Evolutionary conservation across 2,888 invertebrate species (phyloP).

Genomic region (Noctuana brunneofusca): DNA sequence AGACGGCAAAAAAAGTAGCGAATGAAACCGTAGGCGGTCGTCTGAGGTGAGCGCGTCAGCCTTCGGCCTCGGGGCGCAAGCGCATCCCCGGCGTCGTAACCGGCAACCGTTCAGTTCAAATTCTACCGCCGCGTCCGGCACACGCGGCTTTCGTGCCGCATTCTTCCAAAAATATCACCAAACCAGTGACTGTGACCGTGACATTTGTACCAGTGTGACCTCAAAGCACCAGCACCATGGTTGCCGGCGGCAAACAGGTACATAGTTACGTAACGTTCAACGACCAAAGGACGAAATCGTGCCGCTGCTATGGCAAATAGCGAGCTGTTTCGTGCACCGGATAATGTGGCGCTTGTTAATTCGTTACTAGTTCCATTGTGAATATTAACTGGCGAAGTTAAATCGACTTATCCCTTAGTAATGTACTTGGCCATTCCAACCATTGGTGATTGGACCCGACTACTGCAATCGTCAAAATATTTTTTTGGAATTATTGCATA

Average conservation of each 20-base stretch:
- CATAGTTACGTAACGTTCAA: constrained; percentile 47
- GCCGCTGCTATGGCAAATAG: constrained; percentile 15
- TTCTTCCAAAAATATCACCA: constrained; percentile 44
- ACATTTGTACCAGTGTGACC: constrained; percentile 63
- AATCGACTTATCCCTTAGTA: background rate
- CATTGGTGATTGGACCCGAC: background rate
- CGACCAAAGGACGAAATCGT: constrained; percentile 45
- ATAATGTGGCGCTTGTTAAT: constrained; percentile 12
- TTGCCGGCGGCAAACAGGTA: constrained; percentile 82
- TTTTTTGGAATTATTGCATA: constrained; percentile 7
- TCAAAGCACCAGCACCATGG: constrained; percentile 65
- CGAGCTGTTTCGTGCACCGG: constrained; percentile 11
- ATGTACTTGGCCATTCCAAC: background rate
- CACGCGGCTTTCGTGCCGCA: constrained; percentile 71
- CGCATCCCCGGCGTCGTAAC: constrained; percentile 46
- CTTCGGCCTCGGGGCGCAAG: constrained; percentile 52
- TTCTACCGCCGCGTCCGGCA: constrained; percentile 77
- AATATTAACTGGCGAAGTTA: constrained; percentile 8
- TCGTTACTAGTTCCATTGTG: constrained; percentile 10
- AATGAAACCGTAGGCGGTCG: constrained; percentile 47
- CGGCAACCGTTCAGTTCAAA: constrained; percentile 70
- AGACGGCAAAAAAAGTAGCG: constrained; percentile 51
- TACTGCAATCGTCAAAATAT: background rate
- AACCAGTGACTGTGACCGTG: constrained; percentile 59
- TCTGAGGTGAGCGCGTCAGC: constrained; percentile 55